Conservation (phyloP, 2,797 vertebrate species). For the Pseudochirops corinnae region DNA sequence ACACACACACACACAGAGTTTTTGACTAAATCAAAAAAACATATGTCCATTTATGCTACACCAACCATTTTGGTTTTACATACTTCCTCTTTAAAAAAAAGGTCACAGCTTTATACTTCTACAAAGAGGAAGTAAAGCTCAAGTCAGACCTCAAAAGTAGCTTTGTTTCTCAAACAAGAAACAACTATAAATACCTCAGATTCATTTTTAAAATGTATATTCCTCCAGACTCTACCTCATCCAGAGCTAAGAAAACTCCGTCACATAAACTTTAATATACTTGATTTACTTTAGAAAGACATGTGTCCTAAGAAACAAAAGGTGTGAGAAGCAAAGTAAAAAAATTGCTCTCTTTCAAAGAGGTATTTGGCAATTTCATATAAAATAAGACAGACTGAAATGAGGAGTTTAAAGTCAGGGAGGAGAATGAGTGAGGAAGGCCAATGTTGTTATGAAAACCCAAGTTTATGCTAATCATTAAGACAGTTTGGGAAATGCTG, state of each 20-base stretch:
- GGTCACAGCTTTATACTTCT: conserved; percentile 33
- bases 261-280: conserved; percentile 20
- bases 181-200: conserved; percentile 47
- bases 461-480: neutral
- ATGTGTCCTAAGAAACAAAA: neutral
- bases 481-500: neutral
- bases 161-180: conserved; percentile 60
- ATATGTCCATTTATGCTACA: neutral
- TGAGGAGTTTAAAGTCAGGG: neutral
- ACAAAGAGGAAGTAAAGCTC: conserved; percentile 58
- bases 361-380: conserved; percentile 22
- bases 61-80: conserved; percentile 57
- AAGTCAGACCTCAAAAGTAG: conserved; percentile 52
- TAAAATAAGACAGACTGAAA: conserved; percentile 46
- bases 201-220: conserved; percentile 22
- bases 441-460: neutral
- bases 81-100: conserved; percentile 72
- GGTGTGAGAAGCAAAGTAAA: conserved; percentile 5
- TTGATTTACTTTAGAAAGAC: conserved; percentile 31
- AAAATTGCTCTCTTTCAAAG: conserved; percentile 2
- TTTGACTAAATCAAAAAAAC: conserved; percentile 33
- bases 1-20: neutral
- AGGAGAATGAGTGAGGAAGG: conserved; percentile 20
- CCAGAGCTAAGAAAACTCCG: conserved; percentile 35
- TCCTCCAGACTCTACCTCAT: neutral